Evolutionary conservation across 2,888 invertebrate genomes (phyloP).

Genomic region (Rhagophthalmus giganteus): DNA sequence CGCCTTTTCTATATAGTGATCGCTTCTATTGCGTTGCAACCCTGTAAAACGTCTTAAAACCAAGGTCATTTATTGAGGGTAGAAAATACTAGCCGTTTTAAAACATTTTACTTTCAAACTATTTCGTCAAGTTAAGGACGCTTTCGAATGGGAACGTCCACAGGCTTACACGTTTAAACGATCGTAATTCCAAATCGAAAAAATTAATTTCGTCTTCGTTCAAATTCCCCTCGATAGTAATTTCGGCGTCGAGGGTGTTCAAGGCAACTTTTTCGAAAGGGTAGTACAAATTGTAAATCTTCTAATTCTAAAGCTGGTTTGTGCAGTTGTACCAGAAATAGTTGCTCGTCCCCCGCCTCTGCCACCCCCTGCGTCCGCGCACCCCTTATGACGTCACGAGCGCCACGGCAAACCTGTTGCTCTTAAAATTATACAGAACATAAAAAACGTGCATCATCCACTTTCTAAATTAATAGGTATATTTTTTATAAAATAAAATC

Average conservation of each 20-base stretch:
- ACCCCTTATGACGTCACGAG: constrained; percentile 42
- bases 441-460: constrained; percentile 31
- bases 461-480: constrained; percentile 35
- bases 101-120: constrained; percentile 26
- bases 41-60: constrained; percentile 49
- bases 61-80: constrained; percentile 52
- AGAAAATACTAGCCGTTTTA: constrained; percentile 47
- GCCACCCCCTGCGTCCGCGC: constrained; percentile 32
- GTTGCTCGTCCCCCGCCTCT: constrained; percentile 33
- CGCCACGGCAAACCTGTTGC: constrained; percentile 50
- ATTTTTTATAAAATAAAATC: constrained; percentile 18
- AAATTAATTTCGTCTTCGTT: no score
- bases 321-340: constrained; percentile 47
- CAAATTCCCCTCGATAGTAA: no score
- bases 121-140: not conserved
- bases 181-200: no score
- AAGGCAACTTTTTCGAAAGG: constrained; percentile 40
- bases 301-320: constrained; percentile 51
- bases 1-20: constrained; percentile 33
- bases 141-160: no score
- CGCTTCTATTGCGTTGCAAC: constrained; percentile 42
- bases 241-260: no score
- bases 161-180: no score
- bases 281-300: constrained; percentile 52
- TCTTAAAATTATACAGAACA: constrained; percentile 46